Conservation (phyloP, 2,113 vertebrate species). For the Vireo altiloquus region DNA sequence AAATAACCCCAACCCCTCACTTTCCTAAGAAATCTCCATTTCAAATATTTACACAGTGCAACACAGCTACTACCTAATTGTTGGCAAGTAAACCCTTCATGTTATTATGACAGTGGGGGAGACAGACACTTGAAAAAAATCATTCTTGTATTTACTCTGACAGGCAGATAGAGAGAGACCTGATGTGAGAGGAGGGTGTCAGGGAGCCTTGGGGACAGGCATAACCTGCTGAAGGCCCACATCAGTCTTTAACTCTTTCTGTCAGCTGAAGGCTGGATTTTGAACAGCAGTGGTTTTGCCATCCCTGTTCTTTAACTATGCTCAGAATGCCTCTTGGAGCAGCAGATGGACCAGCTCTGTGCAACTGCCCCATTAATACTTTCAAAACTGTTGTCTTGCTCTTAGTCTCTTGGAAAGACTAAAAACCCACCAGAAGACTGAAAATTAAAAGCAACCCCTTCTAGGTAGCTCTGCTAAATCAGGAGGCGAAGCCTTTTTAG, state of each 20-base stretch:
- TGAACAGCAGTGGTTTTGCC: neutral
- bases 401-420: neutral
- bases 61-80: neutral
- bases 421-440: neutral
- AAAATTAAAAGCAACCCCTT: neutral
- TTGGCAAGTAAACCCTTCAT: neutral
- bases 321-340: neutral
- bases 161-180: neutral
- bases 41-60: neutral
- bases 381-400: neutral
- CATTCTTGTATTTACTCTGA: neutral
- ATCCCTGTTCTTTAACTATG: neutral
- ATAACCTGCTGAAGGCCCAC: neutral
- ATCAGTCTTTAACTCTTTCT: neutral
- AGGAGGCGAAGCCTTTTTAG: neutral
- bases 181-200: neutral
- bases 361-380: neutral
- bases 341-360: neutral
- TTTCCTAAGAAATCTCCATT: conserved; percentile 7
- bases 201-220: neutral
- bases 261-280: neutral
- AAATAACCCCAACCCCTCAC: neutral
- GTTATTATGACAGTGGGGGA: neutral
- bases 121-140: neutral
- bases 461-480: neutral